Evolutionary conservation across 2,888 invertebrate genomes (phyloP).

Genomic region (Ormyrus pomaceus): DNA sequence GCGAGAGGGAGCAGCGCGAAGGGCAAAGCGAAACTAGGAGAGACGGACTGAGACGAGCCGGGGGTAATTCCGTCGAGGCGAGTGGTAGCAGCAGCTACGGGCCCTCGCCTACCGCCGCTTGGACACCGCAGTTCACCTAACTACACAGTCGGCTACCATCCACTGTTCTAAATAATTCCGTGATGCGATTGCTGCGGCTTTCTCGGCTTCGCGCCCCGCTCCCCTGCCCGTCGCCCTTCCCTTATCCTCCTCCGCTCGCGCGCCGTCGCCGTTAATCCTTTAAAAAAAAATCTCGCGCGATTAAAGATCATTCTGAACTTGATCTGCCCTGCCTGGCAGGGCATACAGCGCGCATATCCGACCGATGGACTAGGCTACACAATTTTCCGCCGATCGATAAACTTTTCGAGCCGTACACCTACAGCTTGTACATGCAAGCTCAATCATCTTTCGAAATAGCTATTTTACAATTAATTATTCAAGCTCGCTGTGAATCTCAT

Average conservation of each 20-base stretch:
- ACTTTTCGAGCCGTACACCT: too few relatives aligned
- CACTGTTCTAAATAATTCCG: constrained; percentile 75
- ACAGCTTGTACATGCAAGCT: too few relatives aligned
- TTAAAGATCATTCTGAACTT: neutral
- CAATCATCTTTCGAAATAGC: too few relatives aligned
- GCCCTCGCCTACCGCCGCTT: constrained; percentile 56
- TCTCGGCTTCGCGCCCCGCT: constrained; percentile 51
- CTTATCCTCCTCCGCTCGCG: constrained; percentile 28
- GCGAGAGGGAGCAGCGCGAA: constrained; percentile 66
- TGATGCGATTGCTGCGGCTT: constrained; percentile 73
- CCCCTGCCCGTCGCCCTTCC: constrained; percentile 21
- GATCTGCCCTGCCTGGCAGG: neutral
- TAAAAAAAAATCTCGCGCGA: neutral
- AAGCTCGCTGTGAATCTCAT: neutral
- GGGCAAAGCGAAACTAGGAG: constrained; percentile 58
- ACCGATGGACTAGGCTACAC: too few relatives aligned
- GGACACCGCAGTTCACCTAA: constrained; percentile 73
- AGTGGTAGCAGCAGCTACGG: constrained; percentile 10
- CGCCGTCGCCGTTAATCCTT: neutral
- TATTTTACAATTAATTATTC: too few relatives aligned
- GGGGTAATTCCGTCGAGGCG: constrained; percentile 57
- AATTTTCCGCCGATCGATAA: too few relatives aligned
- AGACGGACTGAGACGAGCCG: constrained; percentile 56
- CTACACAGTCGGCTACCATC: constrained; percentile 71
- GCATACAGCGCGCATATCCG: too few relatives aligned